Evolutionary conservation across 2,888 invertebrate genomes (phyloP), one percentile per base, ranked within the genome.

Genomic region (Pocota personata): DNA sequence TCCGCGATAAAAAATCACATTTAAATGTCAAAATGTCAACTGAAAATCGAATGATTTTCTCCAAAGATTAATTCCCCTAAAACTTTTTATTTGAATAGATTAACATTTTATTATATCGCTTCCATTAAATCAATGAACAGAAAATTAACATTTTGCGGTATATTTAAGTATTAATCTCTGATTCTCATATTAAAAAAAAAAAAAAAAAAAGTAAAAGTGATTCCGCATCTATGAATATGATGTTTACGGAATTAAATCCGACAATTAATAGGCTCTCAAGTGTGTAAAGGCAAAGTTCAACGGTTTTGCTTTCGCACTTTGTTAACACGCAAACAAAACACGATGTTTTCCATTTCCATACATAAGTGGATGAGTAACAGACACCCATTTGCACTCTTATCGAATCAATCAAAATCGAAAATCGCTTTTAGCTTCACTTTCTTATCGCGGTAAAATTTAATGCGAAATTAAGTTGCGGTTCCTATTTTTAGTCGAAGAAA

Each of bases 121-220:
- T 14, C 14, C 6, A 55, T 55, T 30, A 30, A 32, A 55, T 30
- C 30, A 10, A 14, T 7, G 7, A 35, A 19, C 12, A 16, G 21
- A 19, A 58, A 58, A 58, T 58, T 58, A 58, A 7, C 57, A 58
- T 58, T 58, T 37, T 19, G 35, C 57, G 57, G 35, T 58, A 37
- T 21, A 58, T 35, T 32, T 21, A 1, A 37, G 5, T 37, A 21
- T 21, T 1, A 10, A 37, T 21, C 57, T 19, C 35, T 37, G 21
- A 16, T 3, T 37, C 35, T 21, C 16, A 7, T 3, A 12, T 21
- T 57, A 3, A 19, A 2, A 12, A 35, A 0, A 35, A 19, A 12
- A 19, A 19, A 21, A 8, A 19, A 19, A 21, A 35, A 35, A 57
- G 57, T 57, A 57, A 57, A 57, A 57, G 37, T 21, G 19, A 32